A percentile compares a stretch with the other conserved stretches of the same genome.
Evolutionary conservation across 2,797 vertebrate genomes (phyloP).

Genomic region (Sylvilagus floridanus): DNA sequence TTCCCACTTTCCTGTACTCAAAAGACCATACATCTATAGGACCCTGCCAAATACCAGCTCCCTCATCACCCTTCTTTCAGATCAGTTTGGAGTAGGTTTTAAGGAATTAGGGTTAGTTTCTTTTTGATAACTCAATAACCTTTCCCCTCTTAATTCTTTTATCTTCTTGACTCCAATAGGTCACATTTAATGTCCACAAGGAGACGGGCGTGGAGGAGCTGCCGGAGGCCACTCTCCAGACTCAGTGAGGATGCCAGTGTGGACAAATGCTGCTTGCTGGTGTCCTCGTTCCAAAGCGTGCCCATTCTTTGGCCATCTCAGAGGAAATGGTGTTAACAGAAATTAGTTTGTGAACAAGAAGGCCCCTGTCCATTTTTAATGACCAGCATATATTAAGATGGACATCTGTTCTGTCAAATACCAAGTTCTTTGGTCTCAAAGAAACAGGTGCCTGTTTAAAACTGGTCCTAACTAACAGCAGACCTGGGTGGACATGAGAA

Average conservation of each 20-base stretch:
- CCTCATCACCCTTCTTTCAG: neutral
- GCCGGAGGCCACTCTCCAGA: neutral
- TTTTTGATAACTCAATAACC: constrained; percentile 6
- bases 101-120: neutral
- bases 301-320: constrained; percentile 34
- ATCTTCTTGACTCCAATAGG: constrained; percentile 54
- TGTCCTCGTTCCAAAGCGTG: neutral
- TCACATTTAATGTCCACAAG: neutral
- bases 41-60: neutral
- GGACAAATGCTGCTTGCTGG: neutral
- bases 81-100: neutral
- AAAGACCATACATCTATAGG: neutral
- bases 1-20: neutral
- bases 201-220: rapidly evolving
- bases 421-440: constrained; percentile 53
- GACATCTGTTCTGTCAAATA: constrained; percentile 76
- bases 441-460: constrained; percentile 62
- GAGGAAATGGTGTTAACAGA: constrained; percentile 70
- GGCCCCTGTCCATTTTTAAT: constrained; percentile 56
- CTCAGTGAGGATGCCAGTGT: constrained; percentile 72
- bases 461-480: constrained; percentile 73
- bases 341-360: constrained; percentile 75
- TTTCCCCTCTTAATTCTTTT: constrained; percentile 17
- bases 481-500: constrained; percentile 87
- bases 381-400: constrained; percentile 78